Conservation (phyloP, 2,888 invertebrate species). For the Lymantria monacha region DNA sequence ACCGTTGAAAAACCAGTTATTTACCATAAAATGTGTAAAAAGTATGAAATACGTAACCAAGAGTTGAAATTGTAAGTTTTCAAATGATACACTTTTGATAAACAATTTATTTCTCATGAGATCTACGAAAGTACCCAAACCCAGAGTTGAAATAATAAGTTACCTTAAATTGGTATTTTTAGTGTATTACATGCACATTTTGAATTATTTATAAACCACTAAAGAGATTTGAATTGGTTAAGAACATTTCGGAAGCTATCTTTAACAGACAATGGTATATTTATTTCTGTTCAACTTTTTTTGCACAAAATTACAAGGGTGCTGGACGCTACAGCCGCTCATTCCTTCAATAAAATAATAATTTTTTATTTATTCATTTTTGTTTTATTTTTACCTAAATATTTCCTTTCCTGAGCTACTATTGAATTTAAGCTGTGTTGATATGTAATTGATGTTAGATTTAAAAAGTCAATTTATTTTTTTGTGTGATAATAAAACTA, state of each 20-base stretch:
- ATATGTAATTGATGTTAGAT: slow-evolving; percentile 52
- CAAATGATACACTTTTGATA: no score
- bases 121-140: no score
- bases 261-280: background rate
- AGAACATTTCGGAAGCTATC: background rate
- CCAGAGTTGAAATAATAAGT: no score
- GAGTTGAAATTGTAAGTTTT: no score
- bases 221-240: background rate
- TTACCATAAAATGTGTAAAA: no score
- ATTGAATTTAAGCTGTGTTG: slow-evolving; percentile 33
- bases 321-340: slow-evolving; percentile 34
- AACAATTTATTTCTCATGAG: no score
- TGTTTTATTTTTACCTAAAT: slow-evolving; percentile 11
- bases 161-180: no score
- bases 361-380: slow-evolving; percentile 29
- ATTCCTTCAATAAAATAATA: slow-evolving; percentile 40
- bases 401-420: slow-evolving; percentile 2
- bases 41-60: no score
- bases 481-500: slow-evolving; percentile 60
- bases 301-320: slow-evolving; percentile 45
- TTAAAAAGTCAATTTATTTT: slow-evolving; percentile 47
- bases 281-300: slow-evolving; percentile 6
- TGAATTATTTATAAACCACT: no score
- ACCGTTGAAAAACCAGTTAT: no score
- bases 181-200: no score